Percentiles rank a stretch among this genome's conserved stretches.
Evolutionary conservation across 2,888 invertebrate species (phyloP).

Genomic region (Oithona nana): DNA sequence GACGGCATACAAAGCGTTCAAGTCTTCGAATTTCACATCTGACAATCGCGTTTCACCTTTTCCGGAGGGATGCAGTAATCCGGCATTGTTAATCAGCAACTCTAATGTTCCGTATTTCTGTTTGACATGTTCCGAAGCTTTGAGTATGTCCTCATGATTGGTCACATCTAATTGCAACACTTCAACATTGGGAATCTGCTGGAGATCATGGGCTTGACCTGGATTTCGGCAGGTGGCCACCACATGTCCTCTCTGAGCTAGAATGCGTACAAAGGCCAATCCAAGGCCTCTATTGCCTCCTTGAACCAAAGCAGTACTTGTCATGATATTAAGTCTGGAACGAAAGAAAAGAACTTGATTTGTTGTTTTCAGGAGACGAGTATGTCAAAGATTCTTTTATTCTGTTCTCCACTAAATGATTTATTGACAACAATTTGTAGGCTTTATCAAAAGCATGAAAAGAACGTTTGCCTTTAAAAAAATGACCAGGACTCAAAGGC

Average conservation of each 20-base stretch:
- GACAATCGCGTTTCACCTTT: conserved; percentile 20
- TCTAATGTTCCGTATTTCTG: conserved; percentile 18
- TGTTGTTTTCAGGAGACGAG: too few species aligned
- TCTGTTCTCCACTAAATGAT: too few species aligned
- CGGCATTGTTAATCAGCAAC: conserved; percentile 21
- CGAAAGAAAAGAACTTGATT: too few species aligned
- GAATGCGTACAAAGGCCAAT: conserved; percentile 19
- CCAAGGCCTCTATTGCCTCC: conserved; percentile 21
- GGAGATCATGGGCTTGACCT: conserved; percentile 8
- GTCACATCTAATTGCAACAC: conserved; percentile 20
- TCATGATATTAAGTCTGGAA: neutral
- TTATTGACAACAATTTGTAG: too few species aligned
- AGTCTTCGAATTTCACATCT: conserved; percentile 19
- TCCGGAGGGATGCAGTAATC: conserved; percentile 21
- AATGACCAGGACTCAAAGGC: too few species aligned
- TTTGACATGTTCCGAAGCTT: conserved; percentile 13
- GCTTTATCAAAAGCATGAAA: neutral
- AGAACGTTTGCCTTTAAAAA: neutral
- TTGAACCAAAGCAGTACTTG: conserved; percentile 18
- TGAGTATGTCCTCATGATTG: conserved; percentile 18
- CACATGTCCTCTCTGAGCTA: conserved; percentile 17
- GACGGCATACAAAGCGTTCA: conserved; percentile 18
- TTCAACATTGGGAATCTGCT: conserved; percentile 18
- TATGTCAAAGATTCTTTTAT: too few species aligned
- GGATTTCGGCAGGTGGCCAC: conserved; percentile 18